A percentile compares a stretch with the other conserved stretches of the same genome.
phyloP scores from a whole-genome alignment of 2,113 vertebrate species.

The Apteryx owenii region DNA sequence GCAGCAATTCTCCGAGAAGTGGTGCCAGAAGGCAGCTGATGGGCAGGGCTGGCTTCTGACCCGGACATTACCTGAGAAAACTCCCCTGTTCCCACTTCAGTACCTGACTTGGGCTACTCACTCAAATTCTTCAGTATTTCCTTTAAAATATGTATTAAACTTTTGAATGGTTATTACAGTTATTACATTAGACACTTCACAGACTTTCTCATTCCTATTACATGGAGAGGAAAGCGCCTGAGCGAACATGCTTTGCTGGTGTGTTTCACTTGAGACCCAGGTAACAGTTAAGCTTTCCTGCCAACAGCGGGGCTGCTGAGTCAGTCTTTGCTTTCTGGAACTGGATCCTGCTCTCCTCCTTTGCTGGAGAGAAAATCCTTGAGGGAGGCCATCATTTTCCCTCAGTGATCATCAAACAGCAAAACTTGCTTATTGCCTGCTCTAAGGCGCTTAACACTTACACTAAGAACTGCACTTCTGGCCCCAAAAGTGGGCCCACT shows the following conservation, averaged over 20 bases:
- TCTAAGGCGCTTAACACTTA: neutral
- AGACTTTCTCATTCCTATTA: neutral
- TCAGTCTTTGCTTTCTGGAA: neutral
- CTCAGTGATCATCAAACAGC: neutral
- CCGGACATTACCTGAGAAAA: neutral
- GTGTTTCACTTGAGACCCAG: neutral
- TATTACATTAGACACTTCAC: neutral
- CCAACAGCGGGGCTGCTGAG: accelerated
- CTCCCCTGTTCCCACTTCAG: neutral
- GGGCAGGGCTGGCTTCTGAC: neutral
- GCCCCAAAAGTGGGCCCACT: neutral
- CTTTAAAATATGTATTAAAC: neutral
- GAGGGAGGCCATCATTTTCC: neutral
- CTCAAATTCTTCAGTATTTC: neutral
- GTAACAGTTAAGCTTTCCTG: neutral
- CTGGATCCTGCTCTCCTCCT: neutral
- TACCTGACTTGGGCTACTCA: neutral
- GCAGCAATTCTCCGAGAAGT: neutral
- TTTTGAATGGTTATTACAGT: neutral
- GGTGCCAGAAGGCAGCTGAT: neutral
- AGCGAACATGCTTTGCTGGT: neutral
- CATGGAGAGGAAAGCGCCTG: neutral
- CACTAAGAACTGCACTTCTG: neutral
- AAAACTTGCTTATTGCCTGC: neutral
- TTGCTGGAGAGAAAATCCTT: neutral